Base-by-base conservation (phyloP, 64 coral and sea anemone species). In the Platygyra sinensis region DNA sequence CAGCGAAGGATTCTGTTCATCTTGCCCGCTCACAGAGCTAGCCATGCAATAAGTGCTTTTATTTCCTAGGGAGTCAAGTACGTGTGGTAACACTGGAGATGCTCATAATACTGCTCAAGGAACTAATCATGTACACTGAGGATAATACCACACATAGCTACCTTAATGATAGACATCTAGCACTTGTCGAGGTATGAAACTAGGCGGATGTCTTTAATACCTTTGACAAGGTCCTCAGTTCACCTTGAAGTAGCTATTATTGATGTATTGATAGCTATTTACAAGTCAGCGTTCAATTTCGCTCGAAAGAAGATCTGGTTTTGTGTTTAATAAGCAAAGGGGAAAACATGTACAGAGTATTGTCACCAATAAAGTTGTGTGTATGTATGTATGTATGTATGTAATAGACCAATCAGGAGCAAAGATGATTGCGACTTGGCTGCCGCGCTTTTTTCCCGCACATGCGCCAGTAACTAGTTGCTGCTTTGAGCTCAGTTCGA, bases 61-160 rank as follows among this genome's bases (percentile, higher is more conserved):
- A 32, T 50, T 87, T 82, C 76, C 0, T 62, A 99, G 97, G 91
- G 33, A 99, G 94, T 67, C 86, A 94, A 99, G 97, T 99, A 10
- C 90, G 97, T 0, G 80, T 87, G 22, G 97, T 99, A 19, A 99
- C 97, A 31, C 39, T 99, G 69, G 93, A 99, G 64, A 95, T 99
- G 94, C 60, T 88, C 14, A 99, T 99, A 10, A 90, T 88, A 62
- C 82, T 99, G 5, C 67, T 99, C 8, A 99, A 90, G 62, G 90
- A 99, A 36, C 88, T 99, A 17, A 89, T 99, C n/a, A 76, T 88
- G 62, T 88, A 93, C 76, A 72, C 62, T 38, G 77, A 71, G 38
- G 91, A 95, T 28, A 64, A 85, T 55, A 59, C 50, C 1, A 91
- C 62, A 29, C 30, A 62, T 12, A 75, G 90, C 13, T 91, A 91